Evolutionary conservation across 2,113 vertebrate species (phyloP).

Genomic region (Ginglymostoma cirratum): DNA sequence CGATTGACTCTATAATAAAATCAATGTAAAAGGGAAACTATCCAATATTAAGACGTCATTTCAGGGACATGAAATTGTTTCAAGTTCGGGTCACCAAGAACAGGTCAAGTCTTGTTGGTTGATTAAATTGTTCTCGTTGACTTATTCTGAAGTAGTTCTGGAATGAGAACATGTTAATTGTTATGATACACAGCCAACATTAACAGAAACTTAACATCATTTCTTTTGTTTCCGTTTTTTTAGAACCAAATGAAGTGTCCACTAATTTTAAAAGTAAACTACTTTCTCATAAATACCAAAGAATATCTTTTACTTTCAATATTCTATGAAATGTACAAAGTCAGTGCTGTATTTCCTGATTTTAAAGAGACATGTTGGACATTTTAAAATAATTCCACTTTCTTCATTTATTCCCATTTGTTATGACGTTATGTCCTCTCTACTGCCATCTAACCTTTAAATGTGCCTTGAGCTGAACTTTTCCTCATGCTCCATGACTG

Average conservation of each 20-base stretch:
- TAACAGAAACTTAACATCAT: not conserved
- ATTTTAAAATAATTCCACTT: not conserved
- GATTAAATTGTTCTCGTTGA: conserved; percentile 31
- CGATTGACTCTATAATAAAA: not conserved
- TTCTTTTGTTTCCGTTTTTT: not conserved
- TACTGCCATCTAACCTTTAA: not conserved
- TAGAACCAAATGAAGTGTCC: not conserved
- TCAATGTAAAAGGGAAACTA: not conserved
- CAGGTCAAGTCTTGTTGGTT: conserved; percentile 28
- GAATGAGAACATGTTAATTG: conserved; percentile 24
- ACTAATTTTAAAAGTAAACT: not conserved
- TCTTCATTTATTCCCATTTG: not conserved
- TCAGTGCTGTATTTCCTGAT: not conserved
- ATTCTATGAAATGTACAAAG: not conserved
- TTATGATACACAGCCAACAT: not conserved
- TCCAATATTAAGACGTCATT: not conserved
- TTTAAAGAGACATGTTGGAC: not conserved
- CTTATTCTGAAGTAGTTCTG: conserved; percentile 18
- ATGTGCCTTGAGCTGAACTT: not conserved
- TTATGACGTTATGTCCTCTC: not conserved
- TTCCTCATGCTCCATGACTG: not conserved
- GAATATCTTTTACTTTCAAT: not conserved
- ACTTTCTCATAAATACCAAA: not conserved
- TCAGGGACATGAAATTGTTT: conserved; percentile 18
- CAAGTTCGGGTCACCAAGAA: conserved; percentile 22